Base-by-base conservation (phyloP, 2,797 vertebrate species). In the Merluccius polli region DNA sequence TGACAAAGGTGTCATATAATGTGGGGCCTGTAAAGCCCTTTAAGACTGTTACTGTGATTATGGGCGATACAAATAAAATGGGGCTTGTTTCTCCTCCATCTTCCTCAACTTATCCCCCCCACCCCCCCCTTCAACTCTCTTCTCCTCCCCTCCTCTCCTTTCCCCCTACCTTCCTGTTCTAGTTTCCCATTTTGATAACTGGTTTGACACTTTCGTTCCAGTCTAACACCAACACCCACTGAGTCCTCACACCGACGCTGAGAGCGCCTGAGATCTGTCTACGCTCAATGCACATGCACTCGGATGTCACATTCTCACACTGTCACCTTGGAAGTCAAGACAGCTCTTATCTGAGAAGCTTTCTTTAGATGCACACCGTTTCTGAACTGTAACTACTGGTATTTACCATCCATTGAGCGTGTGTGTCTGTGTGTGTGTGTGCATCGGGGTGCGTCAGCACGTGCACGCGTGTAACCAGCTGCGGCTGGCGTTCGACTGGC, bases 401-500 rank as follows among this genome's bases (percentile, higher is more conserved):
- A 48, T 48, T 48, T 18, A 7, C 4, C 44, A 48, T 48, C 16
- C 18, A 4, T 48, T 48, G 16, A 48, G 44, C 5, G 33, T 35
- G 33, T 35, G 44, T 21, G 44, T 16, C 44, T 18, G 44, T 18
- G 44, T 48, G 44, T 48, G 44, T 48, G 16, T 7, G 4, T 18
- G 44, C 15, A n/a, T n/a, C n/a, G n/a, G n/a, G n/a, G n/a, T n/a
- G n/a, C n/a, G n/a, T n/a, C n/a, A n/a, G n/a, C n/a, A n/a, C n/a
- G n/a, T n/a, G n/a, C n/a, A n/a, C n/a, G 16, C 6, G 44, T 4
- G 44, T 48, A 15, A 48, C 4, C 44, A 18, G 44, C 44, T 68
- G 24, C 11, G 65, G 11, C 8, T n/a, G 15, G 27, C 16, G 4
- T 52, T 8, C 8, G 10, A 3, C 7, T n/a, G 75, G 92, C 95